A percentile compares a stretch with the other conserved stretches of the same genome.
Evolutionary conservation across 2,888 invertebrate genomes (phyloP).

Genomic region (Gari tellinella): DNA sequence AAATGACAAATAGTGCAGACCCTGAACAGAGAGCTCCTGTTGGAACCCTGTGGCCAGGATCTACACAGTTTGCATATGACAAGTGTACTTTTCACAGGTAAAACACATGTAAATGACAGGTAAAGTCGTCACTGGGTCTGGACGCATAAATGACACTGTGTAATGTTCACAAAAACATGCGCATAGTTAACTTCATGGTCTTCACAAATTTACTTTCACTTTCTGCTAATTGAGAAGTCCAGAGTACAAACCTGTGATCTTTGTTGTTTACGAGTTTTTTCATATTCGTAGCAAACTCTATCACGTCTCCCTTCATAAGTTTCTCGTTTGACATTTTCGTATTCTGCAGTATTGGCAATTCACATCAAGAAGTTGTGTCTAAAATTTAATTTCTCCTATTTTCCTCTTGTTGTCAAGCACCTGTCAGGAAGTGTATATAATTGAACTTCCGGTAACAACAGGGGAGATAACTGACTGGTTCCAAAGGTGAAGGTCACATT

Average conservation of each 20-base stretch:
- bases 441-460: constrained; percentile 11
- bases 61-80: too few relatives aligned
- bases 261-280: constrained; percentile 80
- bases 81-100: too few relatives aligned
- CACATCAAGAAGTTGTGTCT: too few relatives aligned
- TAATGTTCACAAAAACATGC: too few relatives aligned
- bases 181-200: constrained; percentile 1
- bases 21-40: too few relatives aligned
- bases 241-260: constrained; percentile 76
- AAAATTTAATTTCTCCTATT: too few relatives aligned
- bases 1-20: too few relatives aligned
- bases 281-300: constrained; percentile 80
- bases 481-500: neutral
- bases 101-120: too few relatives aligned
- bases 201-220: constrained; percentile 2
- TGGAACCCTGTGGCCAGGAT: too few relatives aligned
- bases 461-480: constrained; percentile 23
- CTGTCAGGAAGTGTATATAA: constrained; percentile 31
- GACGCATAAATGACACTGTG: too few relatives aligned
- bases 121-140: too few relatives aligned
- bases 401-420: constrained; percentile 61
- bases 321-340: constrained; percentile 70
- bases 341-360: neutral
- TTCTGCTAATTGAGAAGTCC: neutral
- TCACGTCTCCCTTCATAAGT: constrained; percentile 74